Evolutionary conservation across 2,888 invertebrate genomes (phyloP), one percentile per base, ranked within the genome.

Genomic region (Pegoplata infirma): DNA sequence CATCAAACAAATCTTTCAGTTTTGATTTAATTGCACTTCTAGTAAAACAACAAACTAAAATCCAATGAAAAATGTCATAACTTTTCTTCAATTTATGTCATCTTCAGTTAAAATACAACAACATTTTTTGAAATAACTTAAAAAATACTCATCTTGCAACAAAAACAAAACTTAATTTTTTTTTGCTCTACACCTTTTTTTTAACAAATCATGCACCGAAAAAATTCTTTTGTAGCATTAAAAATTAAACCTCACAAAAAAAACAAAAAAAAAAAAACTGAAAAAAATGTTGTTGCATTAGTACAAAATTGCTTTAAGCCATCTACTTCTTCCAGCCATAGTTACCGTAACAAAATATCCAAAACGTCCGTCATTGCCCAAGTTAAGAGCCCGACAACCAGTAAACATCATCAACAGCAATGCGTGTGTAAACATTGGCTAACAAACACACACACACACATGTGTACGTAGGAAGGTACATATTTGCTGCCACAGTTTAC

Each of bases 11-110:
- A 68, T 63, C 68, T 56, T 56, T 36, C 19, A 32, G 63, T 63
- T 69, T 76, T 76, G 40, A 68, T 76, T 64, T 69, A 69, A 76
- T 76, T 76, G 63, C 5, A n/a, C 44, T 69, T 32, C 16, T 49
- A 68, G 46, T 47, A 19, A 74, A 69, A 40, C 58, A 17, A 46
- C n/a, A n/a, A n/a, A n/a, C n/a, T n/a, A n/a, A n/a, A n/a, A n/a
- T n/a, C n/a, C n/a, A 64, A 53, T 40, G 53, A 23, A 36, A 46
- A 55, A 78, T 79, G 75, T 79, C 79, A 79, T 79, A 79, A 79
- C 71, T 75, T 72, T 46, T 51, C 75, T 56, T 23, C 67, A 75
- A 75, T 79, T 79, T 79, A 79, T 79, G 79, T 79, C 79, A 75
- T 61, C 67, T 79, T 67, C 32, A 44, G 46, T 75, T 67, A 72